Percentiles rank a stretch among this genome's conserved stretches.
Evolutionary conservation across 2,113 vertebrate genomes (phyloP).

Genomic region (Sorex fumeus): DNA sequence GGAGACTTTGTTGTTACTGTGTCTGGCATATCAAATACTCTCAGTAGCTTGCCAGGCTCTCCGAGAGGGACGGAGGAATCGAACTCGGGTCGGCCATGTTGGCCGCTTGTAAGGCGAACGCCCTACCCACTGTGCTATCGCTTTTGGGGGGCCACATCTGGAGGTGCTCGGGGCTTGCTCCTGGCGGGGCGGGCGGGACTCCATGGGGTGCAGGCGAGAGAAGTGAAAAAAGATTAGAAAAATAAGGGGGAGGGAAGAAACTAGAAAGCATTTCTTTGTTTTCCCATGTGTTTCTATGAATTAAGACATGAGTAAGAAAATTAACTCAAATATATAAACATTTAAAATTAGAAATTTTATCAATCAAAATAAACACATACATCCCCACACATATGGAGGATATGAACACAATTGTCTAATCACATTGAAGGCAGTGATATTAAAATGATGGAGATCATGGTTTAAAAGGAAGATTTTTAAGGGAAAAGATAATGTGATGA

Average conservation of each 20-base stretch:
- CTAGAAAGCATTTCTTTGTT: constrained; percentile 23
- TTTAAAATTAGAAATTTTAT: background rate
- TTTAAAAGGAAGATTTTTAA: constrained; percentile 3
- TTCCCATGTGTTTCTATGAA: background rate
- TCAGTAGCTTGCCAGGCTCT: no score
- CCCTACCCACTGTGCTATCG: no score
- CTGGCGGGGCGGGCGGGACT: no score
- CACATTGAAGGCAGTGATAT: background rate
- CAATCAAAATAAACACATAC: background rate
- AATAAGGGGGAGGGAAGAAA: background rate
- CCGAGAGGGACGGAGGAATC: no score
- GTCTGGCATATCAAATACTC: no score
- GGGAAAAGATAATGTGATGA: background rate
- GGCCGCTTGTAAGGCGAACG: no score
- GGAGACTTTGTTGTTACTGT: no score
- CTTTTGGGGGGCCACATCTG: no score
- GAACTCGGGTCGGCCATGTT: no score
- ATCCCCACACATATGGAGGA: background rate
- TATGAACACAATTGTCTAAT: background rate
- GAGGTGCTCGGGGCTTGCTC: no score
- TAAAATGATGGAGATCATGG: background rate
- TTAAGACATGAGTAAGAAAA: constrained; percentile 13
- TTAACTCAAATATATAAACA: background rate
- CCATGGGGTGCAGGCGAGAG: no score
- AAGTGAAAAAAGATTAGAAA: background rate